phyloP scores from a whole-genome alignment of 2,888 invertebrate species.

The Spodoptera exigua region DNA sequence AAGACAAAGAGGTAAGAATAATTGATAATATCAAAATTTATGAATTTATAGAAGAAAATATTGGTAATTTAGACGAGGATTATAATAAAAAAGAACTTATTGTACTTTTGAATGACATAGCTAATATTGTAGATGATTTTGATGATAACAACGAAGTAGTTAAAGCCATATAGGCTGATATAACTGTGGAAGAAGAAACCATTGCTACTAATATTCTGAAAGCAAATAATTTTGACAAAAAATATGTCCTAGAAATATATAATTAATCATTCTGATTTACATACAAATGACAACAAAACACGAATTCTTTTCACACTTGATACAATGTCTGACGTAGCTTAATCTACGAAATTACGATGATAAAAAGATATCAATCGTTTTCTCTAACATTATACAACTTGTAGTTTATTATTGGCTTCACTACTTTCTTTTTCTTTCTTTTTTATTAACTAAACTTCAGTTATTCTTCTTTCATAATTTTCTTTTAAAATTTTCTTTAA shows the following conservation, averaged over 20 bases:
- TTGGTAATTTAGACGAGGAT: slow-evolving; percentile 15
- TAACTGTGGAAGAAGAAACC: not conserved
- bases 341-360: slow-evolving; percentile 2
- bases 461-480: slow-evolving; percentile 27
- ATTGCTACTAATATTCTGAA: not conserved
- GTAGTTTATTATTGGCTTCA: slow-evolving; percentile 27
- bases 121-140: not conserved
- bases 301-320: slow-evolving; percentile 26
- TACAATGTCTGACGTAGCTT: slow-evolving; percentile 19
- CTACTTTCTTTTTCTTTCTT: slow-evolving; percentile 28
- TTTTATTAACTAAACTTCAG: slow-evolving; percentile 24
- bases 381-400: slow-evolving; percentile 18
- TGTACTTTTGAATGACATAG: not conserved
- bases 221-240: not conserved
- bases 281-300: slow-evolving; percentile 32
- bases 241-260: not conserved
- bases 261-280: not conserved
- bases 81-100: slow-evolving; percentile 14
- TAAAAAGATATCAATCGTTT: slow-evolving; percentile 17
- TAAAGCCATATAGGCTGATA: not conserved
- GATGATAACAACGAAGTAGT: not conserved
- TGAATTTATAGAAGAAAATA: slow-evolving; percentile 4
- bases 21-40: not conserved
- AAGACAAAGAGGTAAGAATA: slow-evolving; percentile 96
- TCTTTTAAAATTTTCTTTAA: slow-evolving; percentile 14